phyloP scores from a whole-genome alignment of 2,888 invertebrate species.

The Diploptera punctata region DNA sequence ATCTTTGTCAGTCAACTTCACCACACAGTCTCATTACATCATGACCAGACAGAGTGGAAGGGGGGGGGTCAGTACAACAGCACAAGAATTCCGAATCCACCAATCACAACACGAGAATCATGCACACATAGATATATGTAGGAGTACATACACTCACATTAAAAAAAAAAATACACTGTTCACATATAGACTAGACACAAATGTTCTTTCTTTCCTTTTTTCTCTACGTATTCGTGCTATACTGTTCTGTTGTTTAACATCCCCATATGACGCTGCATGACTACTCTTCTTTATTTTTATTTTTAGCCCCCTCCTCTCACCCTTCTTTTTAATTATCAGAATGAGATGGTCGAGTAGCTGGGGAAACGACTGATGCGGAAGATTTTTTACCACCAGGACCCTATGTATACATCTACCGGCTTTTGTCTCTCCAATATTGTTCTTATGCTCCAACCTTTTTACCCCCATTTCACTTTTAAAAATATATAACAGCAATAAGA shows the following conservation, averaged over 20 bases:
- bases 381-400: conserved; percentile 14
- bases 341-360: background rate
- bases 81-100: conserved; percentile 3
- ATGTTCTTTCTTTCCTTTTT: background rate
- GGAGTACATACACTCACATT: background rate
- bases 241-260: background rate
- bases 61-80: conserved; percentile 6
- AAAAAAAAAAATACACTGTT: background rate
- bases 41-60: background rate
- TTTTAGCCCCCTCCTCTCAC: conserved; percentile 1
- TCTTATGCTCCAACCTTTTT: background rate
- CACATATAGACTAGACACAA: background rate
- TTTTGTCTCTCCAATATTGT: conserved; percentile 22
- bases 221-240: too few relatives aligned
- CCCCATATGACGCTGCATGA: background rate
- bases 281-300: background rate
- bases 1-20: conserved; percentile 8
- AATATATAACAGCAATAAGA: conserved; percentile 21
- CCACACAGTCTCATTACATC: conserved; percentile 10
- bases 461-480: background rate
- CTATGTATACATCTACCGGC: background rate
- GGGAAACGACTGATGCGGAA: conserved; percentile 15
- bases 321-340: conserved; percentile 19
- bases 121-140: background rate
- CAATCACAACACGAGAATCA: background rate